These are phyloP conservation scores for Xenopus petersii DNA, from an alignment of 2,797 vertebrate genomes.

Conservation along the genomic window DNA sequence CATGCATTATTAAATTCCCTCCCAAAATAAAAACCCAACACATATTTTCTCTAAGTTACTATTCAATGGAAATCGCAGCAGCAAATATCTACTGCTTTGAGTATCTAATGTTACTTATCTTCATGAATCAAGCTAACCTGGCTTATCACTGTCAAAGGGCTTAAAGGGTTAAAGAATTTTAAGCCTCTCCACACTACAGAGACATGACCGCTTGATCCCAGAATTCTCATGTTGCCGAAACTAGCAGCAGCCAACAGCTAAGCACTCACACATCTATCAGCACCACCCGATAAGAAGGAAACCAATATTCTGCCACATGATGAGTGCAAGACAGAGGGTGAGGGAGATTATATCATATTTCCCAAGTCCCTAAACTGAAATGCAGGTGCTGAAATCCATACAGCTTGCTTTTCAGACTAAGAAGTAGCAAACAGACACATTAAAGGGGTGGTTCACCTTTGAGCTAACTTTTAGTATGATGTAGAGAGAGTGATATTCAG, in stretches of 20 bases:
- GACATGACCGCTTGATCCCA: not conserved
- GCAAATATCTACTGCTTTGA: too few species aligned
- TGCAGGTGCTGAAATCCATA: conserved; percentile 2
- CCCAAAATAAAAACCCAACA: too few species aligned
- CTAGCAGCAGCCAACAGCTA: not conserved
- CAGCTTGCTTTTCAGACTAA: not conserved
- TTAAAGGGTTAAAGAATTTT: not conserved
- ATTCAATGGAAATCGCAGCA: too few species aligned
- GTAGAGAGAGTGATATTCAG: too few species aligned
- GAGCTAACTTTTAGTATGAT: too few species aligned
- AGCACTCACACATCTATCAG: not conserved
- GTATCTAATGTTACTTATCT: too few species aligned
- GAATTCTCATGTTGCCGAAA: conserved; percentile 12
- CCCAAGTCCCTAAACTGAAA: not conserved
- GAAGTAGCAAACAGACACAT: too few species aligned
- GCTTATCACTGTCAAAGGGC: not conserved
- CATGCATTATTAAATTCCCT: too few species aligned
- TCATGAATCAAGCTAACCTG: too few species aligned
- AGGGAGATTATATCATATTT: not conserved
- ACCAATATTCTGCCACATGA: conserved; percentile 6
- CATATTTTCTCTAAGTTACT: too few species aligned
- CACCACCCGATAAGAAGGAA: conserved; percentile 4
- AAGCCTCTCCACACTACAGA: conserved; percentile 1
- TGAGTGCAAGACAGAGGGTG: not conserved
- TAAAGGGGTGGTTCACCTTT: too few species aligned